Evolutionary conservation across 2,888 invertebrate genomes (phyloP).

Genomic region (Lucinisca nassula): DNA sequence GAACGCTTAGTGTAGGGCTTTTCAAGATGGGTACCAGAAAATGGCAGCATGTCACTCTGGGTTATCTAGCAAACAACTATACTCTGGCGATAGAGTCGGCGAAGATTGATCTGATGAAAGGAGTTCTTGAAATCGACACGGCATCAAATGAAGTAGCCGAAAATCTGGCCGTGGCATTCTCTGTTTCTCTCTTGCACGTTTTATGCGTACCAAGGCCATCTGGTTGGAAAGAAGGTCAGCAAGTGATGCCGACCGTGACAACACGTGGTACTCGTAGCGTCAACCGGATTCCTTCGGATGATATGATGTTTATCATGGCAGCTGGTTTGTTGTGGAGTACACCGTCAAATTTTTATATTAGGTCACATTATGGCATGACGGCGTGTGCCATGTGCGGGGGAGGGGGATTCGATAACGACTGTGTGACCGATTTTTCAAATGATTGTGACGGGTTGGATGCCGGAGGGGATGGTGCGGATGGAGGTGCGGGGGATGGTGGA

Average conservation of each 20-base stretch:
- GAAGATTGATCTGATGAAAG: conserved; percentile 79
- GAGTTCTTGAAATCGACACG: conserved; percentile 76
- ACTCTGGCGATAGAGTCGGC: conserved; percentile 69
- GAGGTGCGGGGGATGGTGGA: conserved; percentile 14
- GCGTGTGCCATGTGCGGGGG: conserved; percentile 76
- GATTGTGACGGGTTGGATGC: conserved; percentile 22
- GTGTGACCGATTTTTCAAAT: conserved; percentile 52
- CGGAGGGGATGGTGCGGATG: conserved; percentile 21
- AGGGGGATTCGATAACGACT: conserved; percentile 21
- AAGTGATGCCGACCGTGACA: conserved; percentile 22
- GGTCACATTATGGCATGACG: conserved; percentile 66
- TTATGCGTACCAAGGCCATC: conserved; percentile 88
- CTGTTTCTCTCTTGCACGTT: conserved; percentile 88
- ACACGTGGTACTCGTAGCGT: conserved; percentile 52
- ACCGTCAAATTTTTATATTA: conserved; percentile 85
- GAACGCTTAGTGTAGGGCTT: conserved; percentile 80
- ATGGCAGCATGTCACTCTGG: conserved; percentile 68
- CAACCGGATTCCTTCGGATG: conserved; percentile 81
- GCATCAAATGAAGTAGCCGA: conserved; percentile 87
- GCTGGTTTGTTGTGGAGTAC: conserved; percentile 87
- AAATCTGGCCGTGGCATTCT: conserved; percentile 88
- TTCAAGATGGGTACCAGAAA: conserved; percentile 72
- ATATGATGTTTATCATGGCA: conserved; percentile 87
- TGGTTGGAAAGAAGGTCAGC: conserved; percentile 53
- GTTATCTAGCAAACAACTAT: conserved; percentile 71